Percentiles rank a stretch among this genome's conserved stretches.
These are phyloP conservation scores for Sebastolobus alascanus DNA, from an alignment of 2,797 vertebrate species.

Conservation along the genomic window DNA sequence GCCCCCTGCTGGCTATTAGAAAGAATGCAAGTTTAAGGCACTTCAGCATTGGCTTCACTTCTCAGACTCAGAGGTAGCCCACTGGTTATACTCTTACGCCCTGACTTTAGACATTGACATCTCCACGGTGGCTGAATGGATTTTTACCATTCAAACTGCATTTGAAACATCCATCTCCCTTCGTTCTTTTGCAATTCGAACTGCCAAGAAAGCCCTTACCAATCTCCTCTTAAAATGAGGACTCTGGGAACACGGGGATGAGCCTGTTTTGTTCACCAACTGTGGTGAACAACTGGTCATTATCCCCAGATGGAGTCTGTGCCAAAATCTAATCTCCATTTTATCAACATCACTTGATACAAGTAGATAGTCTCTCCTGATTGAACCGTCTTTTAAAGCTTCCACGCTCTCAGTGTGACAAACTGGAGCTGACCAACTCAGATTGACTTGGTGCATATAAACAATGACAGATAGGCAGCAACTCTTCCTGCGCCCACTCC, in stretches of 20 bases:
- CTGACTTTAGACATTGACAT: background rate
- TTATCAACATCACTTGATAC: conserved; percentile 37
- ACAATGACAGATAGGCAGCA: conserved; percentile 51
- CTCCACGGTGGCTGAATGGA: background rate
- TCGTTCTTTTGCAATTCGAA: background rate
- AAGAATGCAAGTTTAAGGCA: too few relatives aligned
- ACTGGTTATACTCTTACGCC: background rate
- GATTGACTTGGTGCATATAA: conserved; percentile 30
- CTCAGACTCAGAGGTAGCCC: too few relatives aligned
- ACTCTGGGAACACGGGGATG: background rate
- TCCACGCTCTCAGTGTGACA: conserved; percentile 26
- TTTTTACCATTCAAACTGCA: background rate
- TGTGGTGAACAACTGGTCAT: conserved; percentile 34
- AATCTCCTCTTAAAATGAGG: background rate
- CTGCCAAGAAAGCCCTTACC: background rate
- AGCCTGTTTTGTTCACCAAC: background rate
- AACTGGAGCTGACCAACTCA: conserved; percentile 37
- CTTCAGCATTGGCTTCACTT: too few relatives aligned
- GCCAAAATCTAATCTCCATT: conserved; percentile 37
- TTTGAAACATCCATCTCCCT: background rate
- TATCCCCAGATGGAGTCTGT: conserved; percentile 29
- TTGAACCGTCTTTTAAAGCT: conserved; percentile 42
- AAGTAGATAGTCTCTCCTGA: conserved; percentile 17
- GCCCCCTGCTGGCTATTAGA: too few relatives aligned
- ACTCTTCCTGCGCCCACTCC: background rate